Evolutionary conservation across 2,113 vertebrate genomes (phyloP), one percentile per base, ranked within the genome.

Genomic region (Amphiprion percula): DNA sequence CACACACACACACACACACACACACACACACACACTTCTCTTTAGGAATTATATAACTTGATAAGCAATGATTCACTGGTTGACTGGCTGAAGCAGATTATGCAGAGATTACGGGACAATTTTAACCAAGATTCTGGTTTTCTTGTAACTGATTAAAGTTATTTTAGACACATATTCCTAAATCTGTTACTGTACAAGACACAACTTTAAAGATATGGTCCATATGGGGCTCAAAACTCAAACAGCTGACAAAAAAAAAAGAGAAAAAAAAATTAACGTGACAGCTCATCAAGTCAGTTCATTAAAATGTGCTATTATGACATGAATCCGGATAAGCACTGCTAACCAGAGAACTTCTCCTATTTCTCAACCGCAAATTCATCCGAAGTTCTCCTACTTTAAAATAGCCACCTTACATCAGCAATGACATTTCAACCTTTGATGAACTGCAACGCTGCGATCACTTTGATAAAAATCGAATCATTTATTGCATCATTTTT

Each of bases 31-130:
- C 54, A 80, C 60, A 50, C 68, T 1, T 11, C 52, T 50, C 28
- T 83, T 65, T 10, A 63, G 47, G 41, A 86, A 83, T 88, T 82
- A 77, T 72, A 85, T 87, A 81, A 90, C 62, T 21, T 37, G 54
- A 77, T 76, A 68, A 74, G 61, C 44, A 78, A 68, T 66, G 60
- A 59, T 63, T 81, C 30, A 82, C 26, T 21, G 26, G 26, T 3
- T 26, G 52, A 47, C 1, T 75, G 46, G 33, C 9, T 67, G 41
- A 70, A 52, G 52, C 5, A 66, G 3, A 16, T 49, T 5, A 28
- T 17, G 24, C 17, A 71, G n/a, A 62, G 30, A 66, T 79, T 71
- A 60, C 39, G 24, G 10, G 6, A 10, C 16, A 24, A 63, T 61
- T 79, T 75, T 6, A 58, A 28, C 28, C 12, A 17, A 39, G 5